phyloP scores from a whole-genome alignment of 2,113 vertebrate genomes.

The Telmatochromis brichardi region DNA sequence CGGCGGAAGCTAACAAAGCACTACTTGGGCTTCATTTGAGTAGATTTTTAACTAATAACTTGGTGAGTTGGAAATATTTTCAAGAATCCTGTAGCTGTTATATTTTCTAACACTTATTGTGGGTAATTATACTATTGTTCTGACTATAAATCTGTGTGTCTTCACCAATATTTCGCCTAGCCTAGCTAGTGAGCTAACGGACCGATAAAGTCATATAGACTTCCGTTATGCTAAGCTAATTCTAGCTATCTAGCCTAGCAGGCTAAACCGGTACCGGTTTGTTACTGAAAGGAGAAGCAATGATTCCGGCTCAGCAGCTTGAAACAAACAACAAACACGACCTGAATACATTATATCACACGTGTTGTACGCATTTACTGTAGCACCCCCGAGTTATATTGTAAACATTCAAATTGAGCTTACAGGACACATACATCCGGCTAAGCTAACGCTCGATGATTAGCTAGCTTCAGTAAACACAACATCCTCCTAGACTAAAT shows the following conservation, averaged over 20 bases:
- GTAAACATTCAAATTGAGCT: neutral
- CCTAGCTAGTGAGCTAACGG: constrained; percentile 37
- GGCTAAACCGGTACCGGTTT: constrained; percentile 7
- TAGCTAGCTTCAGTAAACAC: constrained; percentile 52
- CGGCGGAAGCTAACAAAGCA: constrained; percentile 55
- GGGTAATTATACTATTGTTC: no score
- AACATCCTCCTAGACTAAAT: neutral
- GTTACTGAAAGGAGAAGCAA: neutral
- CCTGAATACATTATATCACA: rapidly evolving
- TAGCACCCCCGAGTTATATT: rapidly evolving
- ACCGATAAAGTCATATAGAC: constrained; percentile 12
- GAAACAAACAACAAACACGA: rapidly evolving
- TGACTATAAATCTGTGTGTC: neutral
- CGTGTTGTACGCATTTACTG: neutral
- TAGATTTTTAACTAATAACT: neutral
- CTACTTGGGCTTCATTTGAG: constrained; percentile 18
- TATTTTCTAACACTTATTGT: neutral
- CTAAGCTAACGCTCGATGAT: neutral
- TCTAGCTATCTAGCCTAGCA: neutral
- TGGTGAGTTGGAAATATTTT: constrained; percentile 13
- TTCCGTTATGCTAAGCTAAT: constrained; percentile 59
- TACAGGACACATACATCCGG: neutral
- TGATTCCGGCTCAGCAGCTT: neutral
- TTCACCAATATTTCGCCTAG: neutral
- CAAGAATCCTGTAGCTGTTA: rapidly evolving